Conservation (phyloP, 2,888 invertebrate species). For the Cetonia aurata region DNA sequence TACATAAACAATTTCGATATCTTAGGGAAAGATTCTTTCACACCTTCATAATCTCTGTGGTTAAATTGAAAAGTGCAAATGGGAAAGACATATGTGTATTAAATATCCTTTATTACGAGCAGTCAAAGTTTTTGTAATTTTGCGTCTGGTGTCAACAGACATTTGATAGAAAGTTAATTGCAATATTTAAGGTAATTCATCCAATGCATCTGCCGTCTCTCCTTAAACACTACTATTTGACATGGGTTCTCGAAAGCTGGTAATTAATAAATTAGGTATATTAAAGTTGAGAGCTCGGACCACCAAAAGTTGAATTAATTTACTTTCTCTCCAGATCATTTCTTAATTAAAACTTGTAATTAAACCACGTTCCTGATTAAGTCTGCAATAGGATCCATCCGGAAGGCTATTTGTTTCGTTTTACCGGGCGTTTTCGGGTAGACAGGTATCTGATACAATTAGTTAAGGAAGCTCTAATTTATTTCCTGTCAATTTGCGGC, state of each 20-base stretch:
- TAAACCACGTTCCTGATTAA: conserved; percentile 28
- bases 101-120: too few relatives aligned
- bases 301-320: conserved; percentile 44
- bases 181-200: conserved; percentile 33
- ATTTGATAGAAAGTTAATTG: conserved; percentile 31
- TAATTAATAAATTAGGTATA: conserved; percentile 44
- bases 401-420: conserved; percentile 12
- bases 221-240: conserved; percentile 15
- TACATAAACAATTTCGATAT: too few relatives aligned
- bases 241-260: conserved; percentile 33
- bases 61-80: too few relatives aligned
- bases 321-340: conserved; percentile 36
- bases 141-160: too few relatives aligned
- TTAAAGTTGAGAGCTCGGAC: conserved; percentile 41
- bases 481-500: too few relatives aligned
- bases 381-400: conserved; percentile 16
- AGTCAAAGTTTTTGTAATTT: too few relatives aligned
- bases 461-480: neutral
- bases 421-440: neutral
- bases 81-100: too few relatives aligned
- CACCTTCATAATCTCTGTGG: too few relatives aligned
- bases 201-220: conserved; percentile 10
- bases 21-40: too few relatives aligned
- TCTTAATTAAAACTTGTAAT: conserved; percentile 37
- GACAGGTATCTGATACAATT: conserved; percentile 2